Conservation (phyloP, 2,797 vertebrate species). For the Lutjanus campechanus region DNA sequence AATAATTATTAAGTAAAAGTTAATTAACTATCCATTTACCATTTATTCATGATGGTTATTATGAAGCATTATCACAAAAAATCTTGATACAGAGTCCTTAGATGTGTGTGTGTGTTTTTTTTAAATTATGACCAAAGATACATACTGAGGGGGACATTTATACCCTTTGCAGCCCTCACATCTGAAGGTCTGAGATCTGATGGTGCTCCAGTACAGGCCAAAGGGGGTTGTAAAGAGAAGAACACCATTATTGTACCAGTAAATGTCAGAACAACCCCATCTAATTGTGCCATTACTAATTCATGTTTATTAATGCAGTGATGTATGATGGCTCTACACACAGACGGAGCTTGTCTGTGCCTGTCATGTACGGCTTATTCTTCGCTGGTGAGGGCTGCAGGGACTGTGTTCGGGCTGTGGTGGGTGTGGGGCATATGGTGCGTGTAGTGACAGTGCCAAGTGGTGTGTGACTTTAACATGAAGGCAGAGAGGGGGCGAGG, state of each 20-base stretch:
- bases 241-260: constrained; percentile 77
- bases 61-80: not conserved
- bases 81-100: not conserved
- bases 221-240: constrained; percentile 64
- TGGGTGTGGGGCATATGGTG: constrained; percentile 74
- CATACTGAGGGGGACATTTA: constrained; percentile 37
- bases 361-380: constrained; percentile 74
- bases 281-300: constrained; percentile 87
- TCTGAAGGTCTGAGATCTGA: constrained; percentile 63
- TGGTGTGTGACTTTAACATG: constrained; percentile 77
- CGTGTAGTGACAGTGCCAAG: constrained; percentile 78
- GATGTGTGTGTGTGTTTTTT: not conserved
- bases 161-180: constrained; percentile 33
- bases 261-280: constrained; percentile 80
- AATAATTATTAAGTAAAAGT: no score
- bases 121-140: constrained; percentile 13
- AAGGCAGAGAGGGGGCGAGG: constrained; percentile 65
- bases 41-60: no score
- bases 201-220: constrained; percentile 51
- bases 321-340: constrained; percentile 80
- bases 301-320: constrained; percentile 86
- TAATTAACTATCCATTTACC: no score
- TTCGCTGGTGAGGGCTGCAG: constrained; percentile 65
- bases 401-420: constrained; percentile 55
- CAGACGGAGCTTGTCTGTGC: constrained; percentile 73